These are phyloP conservation scores for Agapornis roseicollis DNA, from an alignment of 2,113 vertebrate species.

Conservation along the genomic window DNA sequence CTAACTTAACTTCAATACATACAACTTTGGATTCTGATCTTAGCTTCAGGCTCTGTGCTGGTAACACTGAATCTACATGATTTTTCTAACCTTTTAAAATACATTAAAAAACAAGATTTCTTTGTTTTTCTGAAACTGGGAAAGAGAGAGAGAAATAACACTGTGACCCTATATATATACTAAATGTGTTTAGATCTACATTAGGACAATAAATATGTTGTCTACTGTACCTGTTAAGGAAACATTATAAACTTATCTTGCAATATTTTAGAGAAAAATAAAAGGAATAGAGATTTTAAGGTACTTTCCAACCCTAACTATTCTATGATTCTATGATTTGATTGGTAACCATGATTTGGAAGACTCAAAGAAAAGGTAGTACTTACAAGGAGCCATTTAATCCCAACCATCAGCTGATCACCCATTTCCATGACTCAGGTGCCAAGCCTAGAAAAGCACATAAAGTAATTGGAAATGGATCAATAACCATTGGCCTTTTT, in stretches of 20 bases:
- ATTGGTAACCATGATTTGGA: background rate
- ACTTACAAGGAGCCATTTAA: background rate
- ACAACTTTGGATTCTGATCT: background rate
- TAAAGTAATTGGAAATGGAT: background rate
- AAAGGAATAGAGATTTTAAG: background rate
- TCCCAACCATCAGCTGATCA: background rate
- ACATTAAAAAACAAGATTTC: background rate
- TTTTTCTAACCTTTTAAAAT: background rate
- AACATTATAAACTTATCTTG: background rate
- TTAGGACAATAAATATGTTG: background rate
- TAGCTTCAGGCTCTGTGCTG: background rate
- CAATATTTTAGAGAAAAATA: background rate
- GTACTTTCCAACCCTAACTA: background rate
- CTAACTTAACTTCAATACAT: background rate
- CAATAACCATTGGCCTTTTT: background rate
- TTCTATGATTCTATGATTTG: background rate
- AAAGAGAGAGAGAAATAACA: background rate
- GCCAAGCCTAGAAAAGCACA: background rate
- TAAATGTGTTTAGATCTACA: background rate
- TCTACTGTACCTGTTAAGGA: background rate
- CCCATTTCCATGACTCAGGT: background rate
- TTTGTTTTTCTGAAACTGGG: background rate
- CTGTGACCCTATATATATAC: background rate
- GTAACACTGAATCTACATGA: background rate
- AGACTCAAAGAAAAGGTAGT: background rate